Conservation (phyloP, 2,797 vertebrate species). For the Rousettus madagascariensis region DNA sequence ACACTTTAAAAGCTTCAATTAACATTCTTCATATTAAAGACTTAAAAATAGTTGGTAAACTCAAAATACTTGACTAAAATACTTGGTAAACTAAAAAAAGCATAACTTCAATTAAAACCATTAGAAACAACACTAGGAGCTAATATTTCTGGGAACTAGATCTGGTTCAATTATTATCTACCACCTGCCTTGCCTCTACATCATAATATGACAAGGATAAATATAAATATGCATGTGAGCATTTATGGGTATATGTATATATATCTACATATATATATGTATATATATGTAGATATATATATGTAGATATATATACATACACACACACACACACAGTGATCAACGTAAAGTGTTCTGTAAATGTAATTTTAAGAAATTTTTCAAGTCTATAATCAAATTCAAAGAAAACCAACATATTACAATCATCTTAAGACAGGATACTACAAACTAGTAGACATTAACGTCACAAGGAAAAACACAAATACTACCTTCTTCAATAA, state of each 20-base stretch:
- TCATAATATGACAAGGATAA: neutral
- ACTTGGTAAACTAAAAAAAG: neutral
- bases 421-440: neutral
- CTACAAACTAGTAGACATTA: neutral
- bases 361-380: neutral
- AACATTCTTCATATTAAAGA: neutral
- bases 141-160: neutral
- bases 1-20: conserved; percentile 4
- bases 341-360: neutral
- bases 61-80: neutral
- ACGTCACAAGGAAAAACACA: neutral
- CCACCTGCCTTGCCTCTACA: neutral
- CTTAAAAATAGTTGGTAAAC: neutral
- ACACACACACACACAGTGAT: neutral
- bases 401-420: neutral
- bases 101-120: neutral
- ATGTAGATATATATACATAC: neutral
- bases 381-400: neutral
- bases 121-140: neutral
- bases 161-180: neutral
- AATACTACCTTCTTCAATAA: neutral
- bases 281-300: too few species aligned
- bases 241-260: too few species aligned
- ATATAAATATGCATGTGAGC: neutral
- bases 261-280: neutral